Percentiles rank a stretch among this genome's conserved stretches.
phyloP scores from a whole-genome alignment of 2,888 invertebrate species.

The Xestia sexstrigata region DNA sequence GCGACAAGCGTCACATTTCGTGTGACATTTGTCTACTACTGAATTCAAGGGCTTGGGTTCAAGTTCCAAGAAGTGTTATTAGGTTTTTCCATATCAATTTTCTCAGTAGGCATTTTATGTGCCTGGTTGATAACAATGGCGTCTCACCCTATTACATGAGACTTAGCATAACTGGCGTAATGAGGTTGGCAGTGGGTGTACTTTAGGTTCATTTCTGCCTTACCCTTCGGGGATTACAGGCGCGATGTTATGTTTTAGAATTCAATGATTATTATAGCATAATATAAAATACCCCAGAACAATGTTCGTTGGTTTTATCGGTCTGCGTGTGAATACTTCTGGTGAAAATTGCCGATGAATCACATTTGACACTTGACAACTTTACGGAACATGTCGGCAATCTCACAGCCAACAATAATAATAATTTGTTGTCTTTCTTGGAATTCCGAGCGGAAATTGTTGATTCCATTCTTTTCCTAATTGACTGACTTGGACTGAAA shows the following conservation, averaged over 20 bases:
- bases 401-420: conserved; percentile 61
- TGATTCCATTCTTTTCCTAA: conserved; percentile 20
- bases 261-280: not conserved
- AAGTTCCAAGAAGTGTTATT: not conserved
- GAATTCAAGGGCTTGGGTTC: not conserved
- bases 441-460: conserved; percentile 7
- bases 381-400: conserved; percentile 34
- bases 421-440: conserved; percentile 41
- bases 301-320: conserved; percentile 8
- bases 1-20: not conserved
- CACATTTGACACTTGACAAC: conserved; percentile 47
- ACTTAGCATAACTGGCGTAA: not conserved
- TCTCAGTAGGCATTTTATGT: not conserved
- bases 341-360: conserved; percentile 37
- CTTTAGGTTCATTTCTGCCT: not conserved
- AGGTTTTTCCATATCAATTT: not conserved
- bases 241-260: not conserved
- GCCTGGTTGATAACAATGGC: not conserved
- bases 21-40: not conserved
- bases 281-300: conserved; percentile 23
- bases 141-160: not conserved
- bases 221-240: not conserved
- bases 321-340: conserved; percentile 55
- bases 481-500: conserved; percentile 46
- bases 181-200: not conserved